Evolutionary conservation across 1,140 invertebrate species (phyloP).

Genomic region (Bombus haemorrhoidalis): DNA sequence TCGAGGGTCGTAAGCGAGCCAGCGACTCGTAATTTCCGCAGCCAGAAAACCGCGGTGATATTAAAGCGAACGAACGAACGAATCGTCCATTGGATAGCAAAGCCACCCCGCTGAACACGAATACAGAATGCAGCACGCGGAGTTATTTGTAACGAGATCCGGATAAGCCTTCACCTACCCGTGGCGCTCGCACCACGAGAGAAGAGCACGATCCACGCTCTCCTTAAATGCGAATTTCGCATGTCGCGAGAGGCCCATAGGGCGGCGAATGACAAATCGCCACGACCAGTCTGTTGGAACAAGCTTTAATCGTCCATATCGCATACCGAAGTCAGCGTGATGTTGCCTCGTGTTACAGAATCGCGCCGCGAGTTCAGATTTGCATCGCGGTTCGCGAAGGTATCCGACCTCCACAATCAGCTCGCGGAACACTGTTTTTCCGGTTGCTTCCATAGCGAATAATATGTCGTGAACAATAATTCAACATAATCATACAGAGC

Average conservation of each 20-base stretch:
- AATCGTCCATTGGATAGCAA: background rate
- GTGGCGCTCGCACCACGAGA: background rate
- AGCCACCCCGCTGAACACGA: slow-evolving; percentile 35
- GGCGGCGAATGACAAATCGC: slow-evolving; percentile 49
- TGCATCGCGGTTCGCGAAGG: slow-evolving; percentile 12
- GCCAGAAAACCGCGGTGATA: slow-evolving; percentile 17
- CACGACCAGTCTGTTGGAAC: slow-evolving; percentile 38
- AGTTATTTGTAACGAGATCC: slow-evolving; percentile 38
- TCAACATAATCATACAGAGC: background rate
- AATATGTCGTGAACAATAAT: background rate
- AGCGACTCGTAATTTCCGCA: slow-evolving; percentile 24
- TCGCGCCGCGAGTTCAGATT: slow-evolving; percentile 2
- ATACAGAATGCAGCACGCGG: slow-evolving; percentile 36
- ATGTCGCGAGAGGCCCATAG: slow-evolving; percentile 26
- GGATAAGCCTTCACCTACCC: slow-evolving; percentile 17
- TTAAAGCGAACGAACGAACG: slow-evolving; percentile 9
- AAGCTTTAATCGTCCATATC: slow-evolving; percentile 54
- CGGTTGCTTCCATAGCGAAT: background rate
- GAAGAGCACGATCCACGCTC: background rate
- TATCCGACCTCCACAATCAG: background rate
- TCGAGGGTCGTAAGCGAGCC: background rate
- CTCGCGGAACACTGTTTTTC: background rate
- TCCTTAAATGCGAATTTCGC: slow-evolving; percentile 50
- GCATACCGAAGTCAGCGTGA: slow-evolving; percentile 53
- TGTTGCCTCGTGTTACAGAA: slow-evolving; percentile 43